Conservation (phyloP, 2,888 invertebrate genomes). For the Paralinhomoeus sp. region DNA sequence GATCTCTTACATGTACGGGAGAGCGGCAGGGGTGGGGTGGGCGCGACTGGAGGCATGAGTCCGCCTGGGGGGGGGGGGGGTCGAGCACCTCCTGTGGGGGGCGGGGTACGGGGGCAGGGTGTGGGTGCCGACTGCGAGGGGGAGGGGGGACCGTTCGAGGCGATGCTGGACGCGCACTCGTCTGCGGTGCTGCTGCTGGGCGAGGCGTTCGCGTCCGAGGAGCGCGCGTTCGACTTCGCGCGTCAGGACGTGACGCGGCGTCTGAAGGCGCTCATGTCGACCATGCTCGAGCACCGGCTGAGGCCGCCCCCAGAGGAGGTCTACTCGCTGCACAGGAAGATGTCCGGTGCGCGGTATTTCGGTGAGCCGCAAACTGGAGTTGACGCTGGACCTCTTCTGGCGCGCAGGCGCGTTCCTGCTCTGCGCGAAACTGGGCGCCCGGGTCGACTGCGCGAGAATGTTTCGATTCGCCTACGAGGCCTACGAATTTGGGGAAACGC, state of each 20-base stretch:
- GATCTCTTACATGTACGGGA: too few species aligned
- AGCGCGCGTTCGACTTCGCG: conserved; percentile 71
- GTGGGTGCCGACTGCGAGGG: too few species aligned
- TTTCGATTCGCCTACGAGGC: conserved; percentile 53
- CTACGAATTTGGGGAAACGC: conserved; percentile 31
- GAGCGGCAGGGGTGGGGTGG: too few species aligned
- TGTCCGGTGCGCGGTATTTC: conserved; percentile 71
- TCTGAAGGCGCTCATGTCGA: conserved; percentile 64
- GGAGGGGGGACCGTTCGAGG: conserved; percentile 29
- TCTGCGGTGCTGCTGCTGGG: conserved; percentile 91
- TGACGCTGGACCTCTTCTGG: too few species aligned
- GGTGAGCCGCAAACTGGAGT: too few species aligned
- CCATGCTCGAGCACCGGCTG: conserved; percentile 71
- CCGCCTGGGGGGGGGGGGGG: too few species aligned
- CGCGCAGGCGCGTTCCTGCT: conserved; percentile 53
- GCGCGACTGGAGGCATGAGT: too few species aligned
- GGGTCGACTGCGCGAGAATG: conserved; percentile 55
- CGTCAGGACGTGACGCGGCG: conserved; percentile 52
- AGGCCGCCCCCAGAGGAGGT: conserved; percentile 95
- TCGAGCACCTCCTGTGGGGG: too few species aligned
- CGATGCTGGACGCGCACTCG: conserved; percentile 84
- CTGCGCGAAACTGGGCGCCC: conserved; percentile 59
- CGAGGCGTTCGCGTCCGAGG: conserved; percentile 56
- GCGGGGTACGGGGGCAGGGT: too few species aligned
- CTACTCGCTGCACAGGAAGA: conserved; percentile 84